Base-by-base conservation (phyloP, 2,888 invertebrate species). In the Mesodorylaimus sp. region DNA sequence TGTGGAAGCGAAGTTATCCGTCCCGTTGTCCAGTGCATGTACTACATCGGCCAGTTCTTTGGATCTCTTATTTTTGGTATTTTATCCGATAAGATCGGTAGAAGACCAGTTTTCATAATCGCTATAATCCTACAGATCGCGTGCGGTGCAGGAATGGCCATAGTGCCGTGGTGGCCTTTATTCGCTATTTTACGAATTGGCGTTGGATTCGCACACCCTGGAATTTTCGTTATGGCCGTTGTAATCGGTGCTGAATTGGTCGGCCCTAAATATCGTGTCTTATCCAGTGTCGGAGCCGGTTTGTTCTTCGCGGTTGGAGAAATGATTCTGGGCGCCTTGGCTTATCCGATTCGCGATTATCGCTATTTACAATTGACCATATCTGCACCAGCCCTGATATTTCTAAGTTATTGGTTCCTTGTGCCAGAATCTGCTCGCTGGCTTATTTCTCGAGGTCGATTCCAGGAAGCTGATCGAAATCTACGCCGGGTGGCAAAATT, bases 191-290 rank as follows among this genome's bases (percentile, higher is more conserved):
- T 80, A 45, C 73, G 83, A 41, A 80, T 83, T 62, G 61, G 82
- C 23, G 75, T 78, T 16, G 83, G 81, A 0, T 72, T 80, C 25
- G 81, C 81, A 10, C 82, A 81, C 1, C 83, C 82, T 43, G 84
- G 84, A 36, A 80, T 81, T 0, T 85, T 85, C 80, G 79, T 81
- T 47, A 81, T 80, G 42, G 75, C 76, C 57, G 79, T 77, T 57
- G 75, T 79, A 45, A 69, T 78, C 27, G 77, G 76, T 63, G 74
- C n/a, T 13, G 70, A 70, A 56, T 51, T 70, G 38, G 67, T 70
- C 13, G 69, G 70, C 0, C 67, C 69, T 2, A 58, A 59, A 10
- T 66, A 68, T 50, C 58, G 70, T 28, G 59, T 64, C 50, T 59
- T 64, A 51, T 65, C 69, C 2, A 66, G 68, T 0, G 61, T 67